These are phyloP conservation scores for Arctocebus calabarensis DNA, from an alignment of 2,797 vertebrate genomes.

Conservation along the genomic window DNA sequence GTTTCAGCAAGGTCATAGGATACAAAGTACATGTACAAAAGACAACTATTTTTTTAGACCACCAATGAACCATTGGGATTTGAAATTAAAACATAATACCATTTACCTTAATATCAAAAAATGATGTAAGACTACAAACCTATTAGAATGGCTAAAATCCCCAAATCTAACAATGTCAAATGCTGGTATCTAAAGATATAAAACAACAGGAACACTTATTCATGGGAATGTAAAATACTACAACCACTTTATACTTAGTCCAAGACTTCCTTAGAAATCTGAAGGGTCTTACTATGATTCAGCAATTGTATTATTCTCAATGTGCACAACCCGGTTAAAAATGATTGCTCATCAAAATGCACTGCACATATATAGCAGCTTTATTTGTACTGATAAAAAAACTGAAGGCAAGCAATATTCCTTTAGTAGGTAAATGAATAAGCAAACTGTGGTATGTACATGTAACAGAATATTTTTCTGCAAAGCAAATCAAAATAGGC, in stretches of 20 bases:
- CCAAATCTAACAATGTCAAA: background rate
- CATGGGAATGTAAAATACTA: background rate
- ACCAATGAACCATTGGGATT: background rate
- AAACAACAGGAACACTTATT: background rate
- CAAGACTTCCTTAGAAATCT: background rate
- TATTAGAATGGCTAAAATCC: background rate
- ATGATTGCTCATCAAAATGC: background rate
- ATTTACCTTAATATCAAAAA: constrained; percentile 13
- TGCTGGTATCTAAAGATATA: background rate
- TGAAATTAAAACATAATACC: constrained; percentile 12
- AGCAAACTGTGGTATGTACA: background rate
- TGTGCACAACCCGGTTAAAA: background rate
- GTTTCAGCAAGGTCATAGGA: background rate
- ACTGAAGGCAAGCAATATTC: background rate
- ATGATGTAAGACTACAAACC: background rate
- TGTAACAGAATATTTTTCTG: background rate
- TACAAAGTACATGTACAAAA: background rate
- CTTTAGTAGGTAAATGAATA: background rate
- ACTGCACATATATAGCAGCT: background rate
- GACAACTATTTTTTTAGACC: background rate
- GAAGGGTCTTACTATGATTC: background rate
- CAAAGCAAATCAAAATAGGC: background rate
- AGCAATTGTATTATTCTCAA: background rate
- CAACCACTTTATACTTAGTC: background rate
- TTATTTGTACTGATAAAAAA: background rate